Evolutionary conservation across 2,888 invertebrate species (phyloP), one percentile per base, ranked within the genome.

Genomic region (Toxonevra muliebris): DNA sequence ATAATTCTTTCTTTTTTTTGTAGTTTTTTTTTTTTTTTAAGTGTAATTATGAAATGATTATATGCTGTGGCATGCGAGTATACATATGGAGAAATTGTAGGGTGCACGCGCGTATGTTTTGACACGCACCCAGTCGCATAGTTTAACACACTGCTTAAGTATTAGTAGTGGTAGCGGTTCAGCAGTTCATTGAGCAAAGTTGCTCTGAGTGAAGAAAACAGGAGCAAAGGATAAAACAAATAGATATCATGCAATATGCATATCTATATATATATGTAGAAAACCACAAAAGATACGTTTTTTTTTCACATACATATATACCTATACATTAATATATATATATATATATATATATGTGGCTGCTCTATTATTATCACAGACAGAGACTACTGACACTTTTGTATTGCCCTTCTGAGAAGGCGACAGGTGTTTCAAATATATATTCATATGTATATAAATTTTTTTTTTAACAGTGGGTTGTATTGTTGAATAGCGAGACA

Each of bases 41-140:
- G 61, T 73, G 65, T 73, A 74, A 74, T 73, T 74, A 72, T 73
- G 71, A 71, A 71, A 73, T 75, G 73, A 73, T 75, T 70, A 70
- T 2, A n/a, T 17, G 58, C 58, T 41, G 50, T 64, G 50, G 30
- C 13, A 17, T 17, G 20, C 54, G 42, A 12, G 41, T 19, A 40
- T 48, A 15, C 11, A 45, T 52, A 71, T 71, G 71, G 71, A 72
- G 72, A 69, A 72, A 71, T 69, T 70, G 70, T 66, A 66, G 68
- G 71, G 70, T 65, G 70, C 41, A 30, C 54, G 66, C 69, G 69
- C 66, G 69, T 67, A 57, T 82, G 77, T 82, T 82, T 80, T 82
- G 81, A 82, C 81, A 82, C 82, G 81, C 81, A 82, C 79, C 77
- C 77, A 80, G 69, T 70, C 66, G 68, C 65, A 68, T 42, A 60